A percentile compares a stretch with the other conserved stretches of the same genome.
phyloP scores from a whole-genome alignment of 2,888 invertebrate genomes.

The Sarcophaga subvicina region DNA sequence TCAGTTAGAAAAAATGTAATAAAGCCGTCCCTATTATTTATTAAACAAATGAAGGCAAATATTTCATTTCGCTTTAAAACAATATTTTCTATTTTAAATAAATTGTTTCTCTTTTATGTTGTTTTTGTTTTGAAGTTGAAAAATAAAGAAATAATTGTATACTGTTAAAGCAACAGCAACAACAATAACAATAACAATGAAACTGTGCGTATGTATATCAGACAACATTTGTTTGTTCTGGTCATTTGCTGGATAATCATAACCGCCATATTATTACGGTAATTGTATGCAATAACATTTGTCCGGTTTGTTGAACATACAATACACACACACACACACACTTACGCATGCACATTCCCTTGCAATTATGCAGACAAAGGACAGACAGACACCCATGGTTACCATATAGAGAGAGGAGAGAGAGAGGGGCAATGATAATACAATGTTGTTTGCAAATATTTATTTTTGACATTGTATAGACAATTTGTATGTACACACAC shows the following conservation, averaged over 20 bases:
- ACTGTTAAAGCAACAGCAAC: not conserved
- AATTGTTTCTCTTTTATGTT: too few species aligned
- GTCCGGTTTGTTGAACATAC: conserved; percentile 64
- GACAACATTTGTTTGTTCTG: conserved; percentile 57
- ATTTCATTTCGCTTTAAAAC: too few species aligned
- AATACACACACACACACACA: not conserved
- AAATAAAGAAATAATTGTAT: not conserved
- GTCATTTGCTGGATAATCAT: conserved; percentile 63
- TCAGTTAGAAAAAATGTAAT: too few species aligned
- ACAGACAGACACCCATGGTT: too few species aligned
- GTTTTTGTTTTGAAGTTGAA: too few species aligned
- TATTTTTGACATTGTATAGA: conserved; percentile 53
- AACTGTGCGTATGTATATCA: conserved; percentile 12
- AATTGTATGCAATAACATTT: conserved; percentile 69
- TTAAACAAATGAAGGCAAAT: too few species aligned
- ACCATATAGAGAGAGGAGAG: too few species aligned
- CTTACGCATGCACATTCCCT: not conserved
- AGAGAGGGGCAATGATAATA: too few species aligned
- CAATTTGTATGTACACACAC: not conserved
- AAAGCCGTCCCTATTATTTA: too few species aligned
- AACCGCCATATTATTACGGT: conserved; percentile 65
- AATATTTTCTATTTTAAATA: too few species aligned
- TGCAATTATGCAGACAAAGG: not conserved
- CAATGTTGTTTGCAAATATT: conserved; percentile 53
- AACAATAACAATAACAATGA: conserved; percentile 24